Conservation (phyloP, 2,113 vertebrate genomes). For the Coregonus clupeaformis region DNA sequence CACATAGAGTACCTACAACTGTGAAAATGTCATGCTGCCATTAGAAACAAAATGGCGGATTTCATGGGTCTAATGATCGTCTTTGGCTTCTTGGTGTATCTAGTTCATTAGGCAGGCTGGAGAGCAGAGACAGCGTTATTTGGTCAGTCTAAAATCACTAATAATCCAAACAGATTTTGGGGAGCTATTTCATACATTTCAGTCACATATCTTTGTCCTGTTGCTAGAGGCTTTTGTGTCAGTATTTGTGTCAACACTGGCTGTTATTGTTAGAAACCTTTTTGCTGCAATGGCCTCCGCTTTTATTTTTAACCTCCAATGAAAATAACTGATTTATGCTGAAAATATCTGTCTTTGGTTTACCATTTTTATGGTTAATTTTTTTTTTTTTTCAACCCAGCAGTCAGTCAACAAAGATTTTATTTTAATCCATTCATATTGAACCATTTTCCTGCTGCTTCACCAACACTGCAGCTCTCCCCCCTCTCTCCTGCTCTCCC, state of each 20-base stretch:
- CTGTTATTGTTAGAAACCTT: too few relatives aligned
- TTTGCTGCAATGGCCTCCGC: neutral
- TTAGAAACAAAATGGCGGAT: neutral
- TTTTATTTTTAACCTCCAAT: neutral
- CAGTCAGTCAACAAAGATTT: neutral
- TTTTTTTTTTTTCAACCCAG: neutral
- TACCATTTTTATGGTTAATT: neutral
- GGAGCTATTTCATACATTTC: too few relatives aligned
- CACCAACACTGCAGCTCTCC: neutral
- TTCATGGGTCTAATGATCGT: neutral
- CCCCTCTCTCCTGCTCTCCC: neutral
- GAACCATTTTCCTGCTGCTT: neutral
- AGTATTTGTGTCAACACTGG: too few relatives aligned
- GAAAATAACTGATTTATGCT: neutral
- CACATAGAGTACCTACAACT: neutral
- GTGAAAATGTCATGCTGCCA: neutral
- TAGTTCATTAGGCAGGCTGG: too few relatives aligned
- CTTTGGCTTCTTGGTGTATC: neutral
- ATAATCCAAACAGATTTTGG: too few relatives aligned
- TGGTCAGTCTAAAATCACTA: too few relatives aligned
- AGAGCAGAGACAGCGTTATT: neutral
- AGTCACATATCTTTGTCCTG: too few relatives aligned
- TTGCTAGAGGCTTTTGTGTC: too few relatives aligned
- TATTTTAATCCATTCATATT: neutral
- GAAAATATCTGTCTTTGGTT: neutral